Evolutionary conservation across 2,797 vertebrate genomes (phyloP), one percentile per base, ranked within the genome.

Genomic region (Lutjanus argentimaculatus): DNA sequence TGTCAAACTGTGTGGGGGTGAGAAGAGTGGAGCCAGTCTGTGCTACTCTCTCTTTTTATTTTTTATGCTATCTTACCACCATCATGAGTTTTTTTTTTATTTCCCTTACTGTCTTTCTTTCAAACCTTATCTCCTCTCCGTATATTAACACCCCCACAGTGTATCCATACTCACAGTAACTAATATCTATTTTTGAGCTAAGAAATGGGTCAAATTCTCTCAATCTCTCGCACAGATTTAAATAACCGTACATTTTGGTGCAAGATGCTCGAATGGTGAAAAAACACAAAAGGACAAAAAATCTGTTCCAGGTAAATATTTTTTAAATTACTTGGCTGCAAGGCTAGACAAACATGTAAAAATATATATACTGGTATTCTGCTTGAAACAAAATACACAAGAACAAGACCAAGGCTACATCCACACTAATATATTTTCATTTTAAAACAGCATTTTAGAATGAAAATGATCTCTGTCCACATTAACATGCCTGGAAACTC

Each of bases 1-100:
- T 94, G 92, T 94, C 91, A 93, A 92, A 94, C 85, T 90, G 86
- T 76, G 88, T 72, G 86, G 87, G 89, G 84, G 88, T 75, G 71
- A 86, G 79, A 83, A 52, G 78, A 91, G 57, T 64, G 82, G 82
- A 89, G 90, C 84, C 88, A 84, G 90, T 88, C 90, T 72, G 80
- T 75, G 77, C 85, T 80, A 56, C 70, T 83, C 83, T 80, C 78
- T n/a, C 46, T 21, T 84, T 80, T 69, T 30, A 56, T 65, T 49
- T 73, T 2, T 5, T 8, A 14, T 36, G 5, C 22, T 57, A 45
- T 66, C 62, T 79, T 19, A 55, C 61, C 40, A 48, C 62, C 40
- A 66, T 52, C n/a, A 9, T 17, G 22, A 36, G 11, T 7, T 64
- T 25, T 56, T 12, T 10, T 36, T 9, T 6, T 22, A 15, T 63